These are phyloP conservation scores for Pampusana beccarii DNA, from an alignment of 2,113 vertebrate genomes.

Conservation along the genomic window DNA sequence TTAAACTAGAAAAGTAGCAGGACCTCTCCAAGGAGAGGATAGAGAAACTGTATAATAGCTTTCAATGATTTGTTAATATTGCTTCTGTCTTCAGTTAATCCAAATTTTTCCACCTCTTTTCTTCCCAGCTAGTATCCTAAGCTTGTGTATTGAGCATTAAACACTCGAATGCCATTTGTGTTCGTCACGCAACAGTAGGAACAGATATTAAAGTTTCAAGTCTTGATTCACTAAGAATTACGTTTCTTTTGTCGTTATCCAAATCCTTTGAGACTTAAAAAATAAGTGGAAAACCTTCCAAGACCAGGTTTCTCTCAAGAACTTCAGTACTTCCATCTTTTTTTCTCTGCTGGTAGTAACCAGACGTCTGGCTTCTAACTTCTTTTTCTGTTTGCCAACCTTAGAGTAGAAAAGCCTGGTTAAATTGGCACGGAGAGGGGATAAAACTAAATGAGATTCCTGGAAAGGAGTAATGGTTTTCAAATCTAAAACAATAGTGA, in stretches of 20 bases:
- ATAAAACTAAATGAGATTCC: background rate
- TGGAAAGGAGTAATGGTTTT: background rate
- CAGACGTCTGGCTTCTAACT: background rate
- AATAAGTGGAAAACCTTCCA: background rate
- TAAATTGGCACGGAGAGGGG: background rate
- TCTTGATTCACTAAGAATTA: background rate
- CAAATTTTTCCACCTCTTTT: background rate
- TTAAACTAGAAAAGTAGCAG: background rate
- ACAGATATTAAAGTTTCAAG: background rate
- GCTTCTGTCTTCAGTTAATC: background rate
- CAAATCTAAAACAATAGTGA: background rate
- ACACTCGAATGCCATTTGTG: background rate
- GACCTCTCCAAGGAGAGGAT: background rate
- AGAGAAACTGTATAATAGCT: background rate
- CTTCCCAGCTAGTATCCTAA: background rate
- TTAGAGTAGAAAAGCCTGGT: background rate
- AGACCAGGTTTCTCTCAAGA: background rate
- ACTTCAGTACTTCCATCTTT: background rate
- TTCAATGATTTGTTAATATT: background rate
- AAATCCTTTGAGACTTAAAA: background rate
- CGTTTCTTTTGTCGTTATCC: background rate
- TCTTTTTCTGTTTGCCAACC: background rate
- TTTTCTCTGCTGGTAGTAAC: background rate
- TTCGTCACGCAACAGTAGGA: background rate
- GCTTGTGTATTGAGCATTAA: background rate